Percentiles rank a stretch among this genome's conserved stretches.
phyloP scores from a whole-genome alignment of 2,113 vertebrate species.

The Indicator indicator region DNA sequence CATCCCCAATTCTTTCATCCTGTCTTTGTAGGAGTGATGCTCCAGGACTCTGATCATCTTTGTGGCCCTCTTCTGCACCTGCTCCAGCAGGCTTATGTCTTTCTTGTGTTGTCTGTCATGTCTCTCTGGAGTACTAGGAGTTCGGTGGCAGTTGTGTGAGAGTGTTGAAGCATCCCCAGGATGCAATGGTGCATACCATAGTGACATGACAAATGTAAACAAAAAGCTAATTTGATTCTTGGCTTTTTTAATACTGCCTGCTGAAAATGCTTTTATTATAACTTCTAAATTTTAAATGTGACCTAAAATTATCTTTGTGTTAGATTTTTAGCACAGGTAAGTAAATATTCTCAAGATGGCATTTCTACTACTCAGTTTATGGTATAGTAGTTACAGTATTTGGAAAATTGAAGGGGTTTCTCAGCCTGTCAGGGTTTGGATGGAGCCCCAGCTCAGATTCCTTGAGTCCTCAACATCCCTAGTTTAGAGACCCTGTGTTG shows the following conservation, averaged over 20 bases:
- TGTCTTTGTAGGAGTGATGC: no score
- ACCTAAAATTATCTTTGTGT: not conserved
- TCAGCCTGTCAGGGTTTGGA: not conserved
- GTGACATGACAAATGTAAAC: not conserved
- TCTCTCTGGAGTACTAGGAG: no score
- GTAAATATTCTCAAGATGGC: not conserved
- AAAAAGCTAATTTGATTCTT: not conserved
- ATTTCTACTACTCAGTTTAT: not conserved
- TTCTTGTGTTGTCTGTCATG: no score
- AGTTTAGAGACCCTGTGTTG: not conserved
- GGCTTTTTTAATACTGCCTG: not conserved
- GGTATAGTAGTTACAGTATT: not conserved
- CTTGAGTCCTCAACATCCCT: not conserved
- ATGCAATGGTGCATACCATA: not conserved
- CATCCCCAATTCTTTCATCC: no score
- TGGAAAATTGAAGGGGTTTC: not conserved
- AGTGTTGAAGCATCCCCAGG: not conserved
- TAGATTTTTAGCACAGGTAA: not conserved
- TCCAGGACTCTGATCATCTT: no score
- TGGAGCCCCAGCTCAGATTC: not conserved
- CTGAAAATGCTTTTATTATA: conserved; percentile 1
- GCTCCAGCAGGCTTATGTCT: no score
- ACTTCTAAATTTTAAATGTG: not conserved
- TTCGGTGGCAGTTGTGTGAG: not conserved
- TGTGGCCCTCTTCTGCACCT: no score